phyloP scores from a whole-genome alignment of 2,113 vertebrate species.

The Malurus cyaneus region DNA sequence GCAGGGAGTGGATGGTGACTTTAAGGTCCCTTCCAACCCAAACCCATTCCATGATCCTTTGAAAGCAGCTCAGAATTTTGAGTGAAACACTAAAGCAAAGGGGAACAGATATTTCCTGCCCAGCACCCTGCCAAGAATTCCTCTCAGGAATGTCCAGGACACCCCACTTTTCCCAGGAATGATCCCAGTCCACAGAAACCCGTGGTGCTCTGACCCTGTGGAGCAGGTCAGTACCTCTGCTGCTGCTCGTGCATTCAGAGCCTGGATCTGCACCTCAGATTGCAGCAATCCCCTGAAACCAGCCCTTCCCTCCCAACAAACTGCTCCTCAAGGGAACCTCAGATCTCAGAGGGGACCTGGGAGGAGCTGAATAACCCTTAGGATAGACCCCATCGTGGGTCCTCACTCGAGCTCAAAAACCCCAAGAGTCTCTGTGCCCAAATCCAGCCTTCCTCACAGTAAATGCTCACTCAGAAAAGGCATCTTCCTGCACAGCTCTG shows the following conservation, averaged over 20 bases:
- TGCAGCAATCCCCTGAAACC: not conserved
- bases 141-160: not conserved
- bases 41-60: not conserved
- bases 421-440: not conserved
- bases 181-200: not conserved
- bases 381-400: not conserved
- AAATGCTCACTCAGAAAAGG: not conserved
- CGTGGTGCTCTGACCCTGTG: fast-evolving
- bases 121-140: not conserved
- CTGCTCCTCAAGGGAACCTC: not conserved
- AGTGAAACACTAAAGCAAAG: not conserved
- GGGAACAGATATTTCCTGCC: not conserved
- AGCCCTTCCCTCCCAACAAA: not conserved
- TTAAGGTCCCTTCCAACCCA: not conserved
- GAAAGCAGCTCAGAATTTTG: not conserved
- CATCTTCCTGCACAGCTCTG: not conserved
- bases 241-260: not conserved
- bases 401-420: not conserved
- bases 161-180: not conserved
- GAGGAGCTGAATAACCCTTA: not conserved
- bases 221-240: not conserved
- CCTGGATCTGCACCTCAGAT: not conserved
- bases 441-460: not conserved
- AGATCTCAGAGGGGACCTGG: not conserved
- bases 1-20: too few relatives aligned